phyloP scores from a whole-genome alignment of 2,113 vertebrate genomes.

The Seriola aureovittata region DNA sequence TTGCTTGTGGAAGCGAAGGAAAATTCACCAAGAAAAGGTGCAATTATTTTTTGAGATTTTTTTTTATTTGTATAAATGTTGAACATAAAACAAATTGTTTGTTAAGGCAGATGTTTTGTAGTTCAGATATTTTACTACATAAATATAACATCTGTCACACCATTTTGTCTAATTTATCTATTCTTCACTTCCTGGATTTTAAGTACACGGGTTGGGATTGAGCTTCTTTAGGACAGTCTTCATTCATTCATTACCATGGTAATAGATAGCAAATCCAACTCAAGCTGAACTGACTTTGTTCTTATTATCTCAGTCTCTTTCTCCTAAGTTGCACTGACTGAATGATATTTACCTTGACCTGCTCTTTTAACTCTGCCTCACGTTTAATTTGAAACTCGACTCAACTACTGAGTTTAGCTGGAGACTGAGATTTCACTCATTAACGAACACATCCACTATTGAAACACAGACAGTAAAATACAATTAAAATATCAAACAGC shows the following conservation, averaged over 20 bases:
- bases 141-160: slow-evolving; percentile 33
- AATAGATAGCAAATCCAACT: slow-evolving; percentile 5
- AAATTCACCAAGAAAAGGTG: neutral
- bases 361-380: slow-evolving; percentile 21
- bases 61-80: neutral
- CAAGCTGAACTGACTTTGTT: slow-evolving; percentile 23
- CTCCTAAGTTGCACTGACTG: neutral
- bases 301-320: slow-evolving; percentile 22
- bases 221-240: neutral
- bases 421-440: slow-evolving; percentile 18
- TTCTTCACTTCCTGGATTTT: neutral
- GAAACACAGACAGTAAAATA: slow-evolving; percentile 6
- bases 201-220: neutral
- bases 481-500: slow-evolving; percentile 10
- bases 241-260: neutral
- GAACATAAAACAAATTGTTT: slow-evolving; percentile 1
- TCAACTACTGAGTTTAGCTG: neutral
- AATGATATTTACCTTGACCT: slow-evolving; percentile 39
- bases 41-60: neutral
- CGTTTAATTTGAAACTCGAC: slow-evolving; percentile 30
- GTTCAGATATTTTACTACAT: slow-evolving; percentile 30
- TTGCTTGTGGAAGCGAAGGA: neutral
- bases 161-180: slow-evolving; percentile 14
- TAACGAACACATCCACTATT: slow-evolving; percentile 18
- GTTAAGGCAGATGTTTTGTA: slow-evolving; percentile 31